Evolutionary conservation across 1,140 invertebrate genomes (phyloP).

Genomic region (Diachasmimorpha longicaudata): DNA sequence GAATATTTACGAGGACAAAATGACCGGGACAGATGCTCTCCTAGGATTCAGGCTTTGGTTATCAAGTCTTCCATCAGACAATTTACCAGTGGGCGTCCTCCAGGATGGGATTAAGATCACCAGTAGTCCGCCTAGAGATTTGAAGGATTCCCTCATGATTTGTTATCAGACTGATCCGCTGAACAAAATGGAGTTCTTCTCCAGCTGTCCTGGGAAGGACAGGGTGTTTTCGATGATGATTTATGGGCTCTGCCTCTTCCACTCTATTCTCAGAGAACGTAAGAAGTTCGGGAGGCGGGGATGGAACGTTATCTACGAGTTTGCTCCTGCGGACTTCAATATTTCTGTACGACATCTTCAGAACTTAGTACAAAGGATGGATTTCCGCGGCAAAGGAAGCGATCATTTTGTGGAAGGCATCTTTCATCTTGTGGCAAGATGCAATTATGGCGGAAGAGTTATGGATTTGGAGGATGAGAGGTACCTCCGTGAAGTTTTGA

Average conservation of each 20-base stretch:
- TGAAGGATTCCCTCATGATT: constrained; percentile 68
- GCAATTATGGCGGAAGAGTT: constrained; percentile 78
- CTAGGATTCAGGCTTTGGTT: constrained; percentile 74
- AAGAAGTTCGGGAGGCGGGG: constrained; percentile 71
- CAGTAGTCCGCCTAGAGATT: constrained; percentile 68
- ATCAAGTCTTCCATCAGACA: constrained; percentile 68
- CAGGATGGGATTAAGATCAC: constrained; percentile 76
- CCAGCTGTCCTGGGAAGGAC: constrained; percentile 50
- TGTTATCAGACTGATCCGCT: constrained; percentile 68
- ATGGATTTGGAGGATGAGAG: constrained; percentile 71
- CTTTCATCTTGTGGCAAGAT: constrained; percentile 71
- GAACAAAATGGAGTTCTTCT: constrained; percentile 58
- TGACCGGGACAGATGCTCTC: constrained; percentile 58
- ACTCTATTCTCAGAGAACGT: constrained; percentile 72
- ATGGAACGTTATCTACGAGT: constrained; percentile 77
- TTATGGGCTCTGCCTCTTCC: constrained; percentile 74
- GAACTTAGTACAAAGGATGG: constrained; percentile 53
- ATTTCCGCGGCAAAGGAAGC: constrained; percentile 52
- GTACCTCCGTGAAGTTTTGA: constrained; percentile 65
- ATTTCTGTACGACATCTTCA: constrained; percentile 71
- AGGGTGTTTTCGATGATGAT: constrained; percentile 68
- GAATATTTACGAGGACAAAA: constrained; percentile 65
- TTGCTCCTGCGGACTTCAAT: constrained; percentile 73
- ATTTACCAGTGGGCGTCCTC: constrained; percentile 71
- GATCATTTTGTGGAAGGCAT: constrained; percentile 66